Percentiles rank a stretch among this genome's conserved stretches.
Evolutionary conservation across 2,113 vertebrate species (phyloP).

Genomic region (Erpornis zantholeuca): DNA sequence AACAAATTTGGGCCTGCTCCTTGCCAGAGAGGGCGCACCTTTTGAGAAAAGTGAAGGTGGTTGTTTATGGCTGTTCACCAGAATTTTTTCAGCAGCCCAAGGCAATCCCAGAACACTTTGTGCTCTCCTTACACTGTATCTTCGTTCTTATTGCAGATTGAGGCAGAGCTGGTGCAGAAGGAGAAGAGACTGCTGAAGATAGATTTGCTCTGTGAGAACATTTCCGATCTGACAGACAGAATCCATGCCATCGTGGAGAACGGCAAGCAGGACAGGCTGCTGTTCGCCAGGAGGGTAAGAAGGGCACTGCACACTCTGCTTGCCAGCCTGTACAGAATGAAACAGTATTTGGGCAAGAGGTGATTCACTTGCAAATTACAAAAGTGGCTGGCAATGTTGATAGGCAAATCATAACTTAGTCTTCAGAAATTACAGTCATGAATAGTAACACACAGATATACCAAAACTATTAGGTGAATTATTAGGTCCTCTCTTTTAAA

Average conservation of each 20-base stretch:
- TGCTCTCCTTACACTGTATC: background rate
- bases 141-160: constrained; percentile 73
- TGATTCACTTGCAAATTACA: constrained; percentile 1
- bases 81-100: background rate
- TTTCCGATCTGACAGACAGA: constrained; percentile 75
- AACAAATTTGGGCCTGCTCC: background rate
- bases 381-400: background rate
- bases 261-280: constrained; percentile 74
- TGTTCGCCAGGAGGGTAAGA: constrained; percentile 82
- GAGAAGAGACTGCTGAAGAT: constrained; percentile 85
- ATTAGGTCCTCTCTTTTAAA: background rate
- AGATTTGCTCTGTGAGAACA: constrained; percentile 81
- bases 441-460: background rate
- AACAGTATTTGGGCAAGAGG: background rate
- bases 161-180: constrained; percentile 77
- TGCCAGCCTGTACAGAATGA: background rate
- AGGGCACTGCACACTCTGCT: background rate
- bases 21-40: background rate
- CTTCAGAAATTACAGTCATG: background rate
- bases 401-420: background rate
- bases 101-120: background rate
- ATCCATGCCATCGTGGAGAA: constrained; percentile 63
- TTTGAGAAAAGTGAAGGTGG: background rate
- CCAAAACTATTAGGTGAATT: background rate
- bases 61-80: background rate